Percentiles rank a stretch among this genome's conserved stretches.
Conservation (phyloP, 2,797 vertebrate species). For the Molossus alvarezi region DNA sequence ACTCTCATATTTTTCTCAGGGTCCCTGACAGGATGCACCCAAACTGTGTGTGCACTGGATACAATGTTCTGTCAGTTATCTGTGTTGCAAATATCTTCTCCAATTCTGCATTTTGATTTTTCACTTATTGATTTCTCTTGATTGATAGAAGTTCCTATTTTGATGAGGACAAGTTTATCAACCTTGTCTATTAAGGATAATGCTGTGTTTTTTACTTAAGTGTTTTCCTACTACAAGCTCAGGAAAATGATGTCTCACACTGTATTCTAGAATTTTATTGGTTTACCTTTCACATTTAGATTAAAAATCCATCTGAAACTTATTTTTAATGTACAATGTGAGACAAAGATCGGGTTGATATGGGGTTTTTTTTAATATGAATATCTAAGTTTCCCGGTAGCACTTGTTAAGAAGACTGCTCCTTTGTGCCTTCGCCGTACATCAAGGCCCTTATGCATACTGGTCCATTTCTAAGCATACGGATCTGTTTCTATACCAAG, state of each 20-base stretch:
- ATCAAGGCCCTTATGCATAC: neutral
- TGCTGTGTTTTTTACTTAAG: neutral
- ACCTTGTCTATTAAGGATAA: neutral
- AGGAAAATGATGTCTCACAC: neutral
- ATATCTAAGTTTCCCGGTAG: neutral
- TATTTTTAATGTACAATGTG: neutral
- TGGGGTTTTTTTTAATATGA: neutral
- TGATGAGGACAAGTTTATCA: neutral
- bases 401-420: neutral
- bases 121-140: neutral
- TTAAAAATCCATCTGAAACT: conserved; percentile 14
- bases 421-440: neutral
- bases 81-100: neutral
- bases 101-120: neutral
- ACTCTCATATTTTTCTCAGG: neutral
- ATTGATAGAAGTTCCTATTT: neutral
- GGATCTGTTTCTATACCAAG: neutral
- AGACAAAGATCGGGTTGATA: neutral
- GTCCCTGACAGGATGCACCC: neutral
- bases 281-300: neutral
- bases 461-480: neutral
- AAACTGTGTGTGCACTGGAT: neutral
- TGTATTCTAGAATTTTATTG: neutral
- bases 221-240: neutral
- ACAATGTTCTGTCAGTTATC: neutral